Evolutionary conservation across 2,888 invertebrate genomes (phyloP).

Genomic region (Dynastes tityus): DNA sequence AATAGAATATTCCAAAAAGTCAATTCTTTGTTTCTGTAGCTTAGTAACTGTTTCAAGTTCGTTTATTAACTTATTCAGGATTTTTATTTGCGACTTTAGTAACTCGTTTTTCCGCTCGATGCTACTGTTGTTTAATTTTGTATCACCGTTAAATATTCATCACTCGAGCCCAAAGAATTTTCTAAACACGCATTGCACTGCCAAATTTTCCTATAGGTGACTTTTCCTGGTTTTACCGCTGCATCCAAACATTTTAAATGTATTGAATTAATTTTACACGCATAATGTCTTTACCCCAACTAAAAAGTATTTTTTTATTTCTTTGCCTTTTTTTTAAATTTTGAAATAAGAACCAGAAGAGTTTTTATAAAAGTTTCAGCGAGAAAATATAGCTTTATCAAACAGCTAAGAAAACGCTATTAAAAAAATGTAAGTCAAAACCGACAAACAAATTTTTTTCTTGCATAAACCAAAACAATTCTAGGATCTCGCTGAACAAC

Average conservation of each 20-base stretch:
- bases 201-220: neutral
- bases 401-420: too few relatives aligned
- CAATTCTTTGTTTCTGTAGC: neutral
- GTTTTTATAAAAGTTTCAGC: too few relatives aligned
- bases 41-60: neutral
- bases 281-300: neutral
- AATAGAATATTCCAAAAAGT: neutral
- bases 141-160: neutral
- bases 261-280: neutral
- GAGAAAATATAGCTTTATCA: too few relatives aligned
- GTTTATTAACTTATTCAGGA: neutral
- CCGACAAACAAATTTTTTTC: too few relatives aligned
- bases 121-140: neutral
- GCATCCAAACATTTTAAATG: neutral
- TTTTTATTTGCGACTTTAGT: neutral
- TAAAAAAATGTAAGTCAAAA: neutral
- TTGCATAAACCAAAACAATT: too few relatives aligned
- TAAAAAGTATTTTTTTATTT: too few relatives aligned
- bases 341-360: too few relatives aligned
- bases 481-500: too few relatives aligned
- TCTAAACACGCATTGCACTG: neutral
- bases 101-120: too few relatives aligned
- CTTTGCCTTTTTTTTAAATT: too few relatives aligned
- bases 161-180: neutral
- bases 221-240: neutral